Conservation (phyloP, 1,140 invertebrate species). For the Cydia fagiglandana region DNA sequence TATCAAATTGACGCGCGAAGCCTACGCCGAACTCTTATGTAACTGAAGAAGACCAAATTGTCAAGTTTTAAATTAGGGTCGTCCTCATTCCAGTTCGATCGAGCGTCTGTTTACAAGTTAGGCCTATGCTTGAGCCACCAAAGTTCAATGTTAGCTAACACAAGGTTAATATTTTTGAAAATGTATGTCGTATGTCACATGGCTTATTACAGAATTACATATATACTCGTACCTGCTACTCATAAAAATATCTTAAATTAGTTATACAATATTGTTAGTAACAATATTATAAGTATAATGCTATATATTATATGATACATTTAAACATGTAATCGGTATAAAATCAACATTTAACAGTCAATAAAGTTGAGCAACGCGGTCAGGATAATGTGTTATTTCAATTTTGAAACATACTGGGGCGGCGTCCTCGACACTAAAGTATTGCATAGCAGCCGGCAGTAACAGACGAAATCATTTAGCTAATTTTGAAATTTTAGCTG, state of each 20-base stretch:
- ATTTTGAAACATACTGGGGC: constrained; percentile 6
- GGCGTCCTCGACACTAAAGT: constrained; percentile 15
- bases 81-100: constrained; percentile 16
- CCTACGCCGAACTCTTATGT: constrained; percentile 46
- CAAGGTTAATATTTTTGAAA: constrained; percentile 23
- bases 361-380: background rate
- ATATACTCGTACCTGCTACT: too few relatives aligned
- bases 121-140: background rate
- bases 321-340: background rate
- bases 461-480: constrained; percentile 11
- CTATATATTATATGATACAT: background rate
- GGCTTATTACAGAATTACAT: too few relatives aligned
- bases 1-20: constrained; percentile 48
- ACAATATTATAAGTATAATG: background rate
- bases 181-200: background rate
- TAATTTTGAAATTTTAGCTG: constrained; percentile 7
- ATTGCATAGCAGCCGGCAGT: constrained; percentile 1
- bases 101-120: constrained; percentile 18
- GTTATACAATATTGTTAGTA: too few relatives aligned
- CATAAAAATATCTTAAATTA: too few relatives aligned
- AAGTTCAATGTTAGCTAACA: constrained; percentile 24
- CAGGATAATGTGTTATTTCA: background rate
- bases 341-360: background rate
- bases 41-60: constrained; percentile 42
- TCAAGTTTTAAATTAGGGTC: constrained; percentile 32